A percentile compares a stretch with the other conserved stretches of the same genome.
phyloP scores from a whole-genome alignment of 2,113 vertebrate genomes.

The Salvelinus fontinalis region DNA sequence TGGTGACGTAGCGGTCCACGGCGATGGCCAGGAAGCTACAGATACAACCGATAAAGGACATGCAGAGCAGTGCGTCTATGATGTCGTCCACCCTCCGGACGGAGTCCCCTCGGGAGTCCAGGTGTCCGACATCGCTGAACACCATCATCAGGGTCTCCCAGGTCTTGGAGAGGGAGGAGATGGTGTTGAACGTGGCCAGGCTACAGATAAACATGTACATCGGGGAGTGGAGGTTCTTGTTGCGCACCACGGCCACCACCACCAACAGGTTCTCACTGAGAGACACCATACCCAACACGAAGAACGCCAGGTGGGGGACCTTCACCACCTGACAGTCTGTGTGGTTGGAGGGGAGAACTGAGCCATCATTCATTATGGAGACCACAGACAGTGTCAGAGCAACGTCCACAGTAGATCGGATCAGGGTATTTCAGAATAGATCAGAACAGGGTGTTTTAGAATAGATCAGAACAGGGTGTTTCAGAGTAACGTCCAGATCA shows the following conservation, averaged over 20 bases:
- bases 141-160: constrained; percentile 86
- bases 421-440: too few relatives aligned
- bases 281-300: constrained; percentile 80
- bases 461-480: too few relatives aligned
- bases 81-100: constrained; percentile 84
- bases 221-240: constrained; percentile 90
- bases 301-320: constrained; percentile 85
- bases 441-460: too few relatives aligned
- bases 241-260: constrained; percentile 83
- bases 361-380: background rate
- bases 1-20: constrained; percentile 91
- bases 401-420: too few relatives aligned
- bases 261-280: constrained; percentile 90
- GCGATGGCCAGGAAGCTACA: constrained; percentile 92
- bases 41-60: constrained; percentile 89
- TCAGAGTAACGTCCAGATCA: too few relatives aligned
- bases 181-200: constrained; percentile 90
- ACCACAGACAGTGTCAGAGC: too few relatives aligned
- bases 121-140: constrained; percentile 78
- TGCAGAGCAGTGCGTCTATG: constrained; percentile 87
- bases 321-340: constrained; percentile 80
- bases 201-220: constrained; percentile 98
- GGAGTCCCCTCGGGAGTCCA: constrained; percentile 71
- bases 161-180: constrained; percentile 87
- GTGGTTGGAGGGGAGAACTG: constrained; percentile 19